Evolutionary conservation across 2,113 vertebrate species (phyloP).

Genomic region (Halcyon malimbica): DNA sequence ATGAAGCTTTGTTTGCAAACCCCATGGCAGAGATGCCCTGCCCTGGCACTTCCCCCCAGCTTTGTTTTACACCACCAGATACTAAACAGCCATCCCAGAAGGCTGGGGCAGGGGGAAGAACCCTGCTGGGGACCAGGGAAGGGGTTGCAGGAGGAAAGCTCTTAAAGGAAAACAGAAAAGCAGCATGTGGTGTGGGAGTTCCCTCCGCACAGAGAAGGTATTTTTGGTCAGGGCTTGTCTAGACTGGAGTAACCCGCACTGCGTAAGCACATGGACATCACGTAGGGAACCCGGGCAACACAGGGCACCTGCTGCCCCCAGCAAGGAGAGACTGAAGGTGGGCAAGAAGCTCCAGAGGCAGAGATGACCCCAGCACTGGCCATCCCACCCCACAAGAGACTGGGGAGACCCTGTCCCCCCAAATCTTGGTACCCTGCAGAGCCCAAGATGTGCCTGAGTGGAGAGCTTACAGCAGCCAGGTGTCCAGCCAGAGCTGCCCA

Average conservation of each 20-base stretch:
- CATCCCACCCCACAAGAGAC: background rate
- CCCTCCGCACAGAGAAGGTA: background rate
- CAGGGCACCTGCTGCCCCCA: fast-evolving
- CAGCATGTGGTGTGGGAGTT: background rate
- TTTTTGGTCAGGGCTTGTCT: conserved; percentile 49
- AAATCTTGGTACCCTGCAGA: background rate
- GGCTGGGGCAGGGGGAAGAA: background rate
- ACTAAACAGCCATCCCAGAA: background rate
- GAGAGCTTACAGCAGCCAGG: background rate
- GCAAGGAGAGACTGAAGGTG: fast-evolving
- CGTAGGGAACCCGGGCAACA: fast-evolving
- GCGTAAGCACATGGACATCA: background rate
- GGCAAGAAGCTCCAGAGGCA: background rate
- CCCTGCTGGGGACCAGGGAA: background rate
- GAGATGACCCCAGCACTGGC: background rate
- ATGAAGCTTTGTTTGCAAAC: background rate
- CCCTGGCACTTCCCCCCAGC: background rate
- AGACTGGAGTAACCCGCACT: conserved; percentile 16
- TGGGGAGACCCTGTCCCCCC: no score
- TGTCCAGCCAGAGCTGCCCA: background rate
- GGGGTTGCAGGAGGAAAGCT: background rate
- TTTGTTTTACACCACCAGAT: background rate
- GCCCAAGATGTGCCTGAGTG: fast-evolving
- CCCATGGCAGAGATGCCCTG: background rate
- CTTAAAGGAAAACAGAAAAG: background rate